Conservation (phyloP, 2,888 invertebrate genomes). For the Odontomyia ornata region DNA sequence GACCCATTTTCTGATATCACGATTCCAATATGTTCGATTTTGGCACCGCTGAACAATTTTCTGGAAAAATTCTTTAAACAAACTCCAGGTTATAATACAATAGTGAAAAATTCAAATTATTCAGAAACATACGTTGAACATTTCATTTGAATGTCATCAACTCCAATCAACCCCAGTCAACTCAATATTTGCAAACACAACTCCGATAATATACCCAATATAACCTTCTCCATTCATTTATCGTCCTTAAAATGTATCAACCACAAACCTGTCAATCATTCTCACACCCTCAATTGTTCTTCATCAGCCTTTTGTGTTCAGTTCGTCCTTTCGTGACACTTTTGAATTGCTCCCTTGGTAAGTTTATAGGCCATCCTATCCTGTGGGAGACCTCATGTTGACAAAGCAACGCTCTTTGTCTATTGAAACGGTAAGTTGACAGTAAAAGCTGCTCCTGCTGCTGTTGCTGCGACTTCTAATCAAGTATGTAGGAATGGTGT, state of each 20-base stretch:
- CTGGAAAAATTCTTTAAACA: too few relatives aligned
- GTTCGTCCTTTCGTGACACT: background rate
- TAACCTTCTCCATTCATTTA: background rate
- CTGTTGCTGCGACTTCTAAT: background rate
- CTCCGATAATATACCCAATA: too few relatives aligned
- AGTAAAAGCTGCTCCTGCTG: background rate
- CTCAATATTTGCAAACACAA: too few relatives aligned
- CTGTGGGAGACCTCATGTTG: conserved; percentile 17
- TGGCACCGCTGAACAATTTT: too few relatives aligned
- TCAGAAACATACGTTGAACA: too few relatives aligned
- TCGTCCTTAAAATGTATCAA: conserved; percentile 7
- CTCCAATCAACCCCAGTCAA: too few relatives aligned
- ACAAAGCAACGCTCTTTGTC: background rate
- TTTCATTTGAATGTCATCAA: too few relatives aligned
- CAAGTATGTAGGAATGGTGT: background rate
- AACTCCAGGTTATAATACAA: too few relatives aligned
- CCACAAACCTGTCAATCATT: conserved; percentile 21
- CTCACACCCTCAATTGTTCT: background rate
- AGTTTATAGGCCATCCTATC: background rate
- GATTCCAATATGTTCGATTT: too few relatives aligned
- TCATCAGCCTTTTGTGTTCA: background rate
- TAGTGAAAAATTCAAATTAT: too few relatives aligned
- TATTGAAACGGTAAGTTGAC: background rate
- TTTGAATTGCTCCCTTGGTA: conserved; percentile 10
- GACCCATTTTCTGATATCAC: too few relatives aligned